Conservation (phyloP, 2,888 invertebrate genomes). For the Cephus nigrinus region DNA sequence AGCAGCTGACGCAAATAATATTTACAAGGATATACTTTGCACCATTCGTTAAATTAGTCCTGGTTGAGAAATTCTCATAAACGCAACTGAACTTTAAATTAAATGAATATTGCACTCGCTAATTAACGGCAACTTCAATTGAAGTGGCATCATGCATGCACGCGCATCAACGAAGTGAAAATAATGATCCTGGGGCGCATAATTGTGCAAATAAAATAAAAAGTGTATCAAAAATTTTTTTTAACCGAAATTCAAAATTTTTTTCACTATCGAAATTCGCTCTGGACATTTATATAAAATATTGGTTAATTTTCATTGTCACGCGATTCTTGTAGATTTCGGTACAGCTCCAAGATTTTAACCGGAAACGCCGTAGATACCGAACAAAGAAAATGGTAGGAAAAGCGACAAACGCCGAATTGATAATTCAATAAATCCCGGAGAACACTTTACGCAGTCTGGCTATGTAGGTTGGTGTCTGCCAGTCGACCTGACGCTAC, state of each 20-base stretch:
- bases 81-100: not conserved
- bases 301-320: not conserved
- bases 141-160: not conserved
- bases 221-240: not conserved
- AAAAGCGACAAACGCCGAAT: not conserved
- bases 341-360: too few species aligned
- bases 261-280: not conserved
- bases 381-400: not conserved
- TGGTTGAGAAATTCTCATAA: not conserved
- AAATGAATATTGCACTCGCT: not conserved
- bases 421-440: slow-evolving; percentile 28
- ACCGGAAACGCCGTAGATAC: not conserved
- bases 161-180: not conserved
- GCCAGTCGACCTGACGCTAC: slow-evolving; percentile 30
- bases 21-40: not conserved
- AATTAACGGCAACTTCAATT: not conserved
- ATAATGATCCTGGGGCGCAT: not conserved
- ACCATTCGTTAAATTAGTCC: not conserved
- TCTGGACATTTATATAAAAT: not conserved
- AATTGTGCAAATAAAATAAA: not conserved
- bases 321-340: too few species aligned
- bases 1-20: not conserved
- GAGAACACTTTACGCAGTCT: slow-evolving; percentile 7
- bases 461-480: not conserved
- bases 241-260: not conserved